These are phyloP conservation scores for Dolomedes plantarius DNA, from an alignment of 2,888 invertebrate species.

Conservation along the genomic window DNA sequence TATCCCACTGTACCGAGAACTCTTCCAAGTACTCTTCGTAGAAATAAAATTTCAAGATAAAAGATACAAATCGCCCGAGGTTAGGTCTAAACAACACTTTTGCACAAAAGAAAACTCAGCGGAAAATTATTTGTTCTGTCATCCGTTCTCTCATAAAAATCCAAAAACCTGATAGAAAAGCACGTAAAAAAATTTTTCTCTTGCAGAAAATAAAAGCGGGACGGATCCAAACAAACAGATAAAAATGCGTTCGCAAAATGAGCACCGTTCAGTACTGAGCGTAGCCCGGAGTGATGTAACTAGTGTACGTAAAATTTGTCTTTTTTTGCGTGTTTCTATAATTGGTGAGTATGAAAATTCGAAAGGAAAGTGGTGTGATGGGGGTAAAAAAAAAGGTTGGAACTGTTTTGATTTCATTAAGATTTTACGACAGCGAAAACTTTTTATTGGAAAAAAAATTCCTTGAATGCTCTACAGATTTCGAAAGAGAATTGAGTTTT, in stretches of 20 bases:
- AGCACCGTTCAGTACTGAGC: background rate
- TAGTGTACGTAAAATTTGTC: background rate
- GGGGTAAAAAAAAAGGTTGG: background rate
- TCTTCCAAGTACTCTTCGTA: background rate
- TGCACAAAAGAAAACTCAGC: conserved; percentile 24
- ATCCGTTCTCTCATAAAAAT: conserved; percentile 34
- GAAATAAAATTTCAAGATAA: conserved; percentile 10
- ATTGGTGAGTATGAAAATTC: background rate
- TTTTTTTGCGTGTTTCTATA: background rate
- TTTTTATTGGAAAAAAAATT: background rate
- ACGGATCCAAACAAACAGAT: background rate
- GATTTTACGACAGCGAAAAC: background rate
- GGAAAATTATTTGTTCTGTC: conserved; percentile 62
- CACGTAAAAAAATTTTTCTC: background rate
- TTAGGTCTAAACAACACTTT: conserved; percentile 39
- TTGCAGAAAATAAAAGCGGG: background rate
- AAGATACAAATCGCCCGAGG: conserved; percentile 29
- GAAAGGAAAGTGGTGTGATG: background rate
- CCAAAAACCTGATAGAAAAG: conserved; percentile 9
- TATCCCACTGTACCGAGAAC: background rate
- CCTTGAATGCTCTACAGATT: background rate
- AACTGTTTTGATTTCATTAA: conserved; percentile 5
- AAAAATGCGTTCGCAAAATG: background rate
- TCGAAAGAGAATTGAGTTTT: background rate
- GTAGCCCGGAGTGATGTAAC: background rate